phyloP scores from a whole-genome alignment of 2,797 vertebrate genomes.

The Falco naumanni region DNA sequence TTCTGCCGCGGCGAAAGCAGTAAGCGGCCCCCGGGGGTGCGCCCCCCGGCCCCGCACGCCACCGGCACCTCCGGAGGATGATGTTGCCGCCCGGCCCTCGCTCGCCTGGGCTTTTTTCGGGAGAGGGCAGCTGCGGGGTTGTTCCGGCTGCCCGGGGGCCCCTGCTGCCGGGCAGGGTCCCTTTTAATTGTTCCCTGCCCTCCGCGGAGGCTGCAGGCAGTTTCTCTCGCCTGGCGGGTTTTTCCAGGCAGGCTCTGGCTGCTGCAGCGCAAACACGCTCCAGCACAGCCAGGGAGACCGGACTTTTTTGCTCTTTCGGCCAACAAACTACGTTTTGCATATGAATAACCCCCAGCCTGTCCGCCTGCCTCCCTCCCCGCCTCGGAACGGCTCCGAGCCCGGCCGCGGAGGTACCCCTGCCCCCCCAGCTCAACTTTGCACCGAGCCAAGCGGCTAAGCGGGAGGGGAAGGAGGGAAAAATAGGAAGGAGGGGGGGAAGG shows the following conservation, averaged over 20 bases:
- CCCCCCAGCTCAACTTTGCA: neutral
- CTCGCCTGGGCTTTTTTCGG: neutral
- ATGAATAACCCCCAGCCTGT: neutral
- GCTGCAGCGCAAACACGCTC: neutral
- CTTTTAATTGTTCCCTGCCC: constrained; percentile 22
- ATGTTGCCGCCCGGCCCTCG: neutral
- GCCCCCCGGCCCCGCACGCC: neutral
- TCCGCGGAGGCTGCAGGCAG: neutral
- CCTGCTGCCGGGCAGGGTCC: neutral
- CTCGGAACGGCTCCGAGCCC: neutral
- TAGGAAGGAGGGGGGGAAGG: too few species aligned
- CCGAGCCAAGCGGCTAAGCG: neutral
- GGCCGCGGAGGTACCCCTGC: neutral
- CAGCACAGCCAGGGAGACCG: neutral
- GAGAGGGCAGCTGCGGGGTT: neutral
- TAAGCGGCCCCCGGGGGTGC: neutral
- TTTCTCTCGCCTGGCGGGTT: constrained; percentile 51
- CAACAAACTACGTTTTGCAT: constrained; percentile 7
- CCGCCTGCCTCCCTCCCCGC: neutral
- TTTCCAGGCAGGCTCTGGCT: constrained; percentile 12
- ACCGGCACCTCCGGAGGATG: neutral
- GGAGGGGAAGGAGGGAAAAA: neutral
- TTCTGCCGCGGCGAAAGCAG: neutral
- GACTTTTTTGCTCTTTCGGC: neutral
- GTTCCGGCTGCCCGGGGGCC: neutral